Conservation (phyloP, 2,888 invertebrate species). For the Drosophila aldrichi region DNA sequence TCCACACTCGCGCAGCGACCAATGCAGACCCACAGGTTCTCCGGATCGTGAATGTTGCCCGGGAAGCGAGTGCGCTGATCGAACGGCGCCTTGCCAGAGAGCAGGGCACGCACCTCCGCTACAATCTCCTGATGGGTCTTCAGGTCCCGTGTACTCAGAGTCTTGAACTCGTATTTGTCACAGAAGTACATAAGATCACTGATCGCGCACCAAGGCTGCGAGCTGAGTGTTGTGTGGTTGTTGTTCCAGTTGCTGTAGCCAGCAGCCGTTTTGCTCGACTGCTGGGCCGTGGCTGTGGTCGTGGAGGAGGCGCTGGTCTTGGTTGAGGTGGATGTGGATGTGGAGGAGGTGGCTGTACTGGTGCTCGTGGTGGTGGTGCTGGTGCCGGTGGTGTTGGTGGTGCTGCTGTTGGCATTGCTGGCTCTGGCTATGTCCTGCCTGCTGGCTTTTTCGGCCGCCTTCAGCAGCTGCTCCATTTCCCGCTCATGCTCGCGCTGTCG, state of each 20-base stretch:
- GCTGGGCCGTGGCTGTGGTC: conserved; percentile 12
- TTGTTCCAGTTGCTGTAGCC: conserved; percentile 78
- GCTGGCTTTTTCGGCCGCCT: conserved; percentile 34
- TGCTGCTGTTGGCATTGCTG: conserved; percentile 22
- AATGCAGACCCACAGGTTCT: conserved; percentile 81
- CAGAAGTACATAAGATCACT: conserved; percentile 82
- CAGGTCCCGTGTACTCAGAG: conserved; percentile 69
- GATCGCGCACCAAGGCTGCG: conserved; percentile 79
- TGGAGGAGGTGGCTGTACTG: background rate
- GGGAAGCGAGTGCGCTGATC: conserved; percentile 80
- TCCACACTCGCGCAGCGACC: conserved; percentile 81
- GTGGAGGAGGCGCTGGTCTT: conserved; percentile 31
- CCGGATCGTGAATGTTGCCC: conserved; percentile 78
- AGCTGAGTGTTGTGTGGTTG: conserved; percentile 69
- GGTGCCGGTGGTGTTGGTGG: conserved; percentile 4
- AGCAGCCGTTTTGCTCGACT: conserved; percentile 47
- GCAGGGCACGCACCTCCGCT: conserved; percentile 69
- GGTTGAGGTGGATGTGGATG: background rate
- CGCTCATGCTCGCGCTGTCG: conserved; percentile 66
- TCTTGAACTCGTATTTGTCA: conserved; percentile 82
- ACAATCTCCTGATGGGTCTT: conserved; percentile 77
- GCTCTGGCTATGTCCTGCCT: conserved; percentile 26
- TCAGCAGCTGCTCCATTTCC: conserved; percentile 73
- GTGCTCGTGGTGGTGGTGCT: conserved; percentile 11
- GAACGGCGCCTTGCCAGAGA: conserved; percentile 75